phyloP scores from a whole-genome alignment of 2,888 invertebrate genomes.

The Alcis repandata region DNA sequence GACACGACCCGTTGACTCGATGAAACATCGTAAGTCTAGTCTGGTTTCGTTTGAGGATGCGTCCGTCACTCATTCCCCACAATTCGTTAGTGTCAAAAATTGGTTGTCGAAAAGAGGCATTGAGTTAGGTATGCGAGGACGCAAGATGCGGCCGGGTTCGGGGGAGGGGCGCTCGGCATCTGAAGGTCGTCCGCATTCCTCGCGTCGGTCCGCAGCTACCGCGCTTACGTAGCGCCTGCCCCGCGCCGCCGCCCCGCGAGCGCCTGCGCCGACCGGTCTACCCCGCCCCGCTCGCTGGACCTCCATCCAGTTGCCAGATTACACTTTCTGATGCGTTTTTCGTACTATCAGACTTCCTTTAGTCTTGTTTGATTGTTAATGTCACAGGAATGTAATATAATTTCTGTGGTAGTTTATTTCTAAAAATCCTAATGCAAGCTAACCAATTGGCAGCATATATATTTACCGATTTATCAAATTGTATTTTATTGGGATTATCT shows the following conservation, averaged over 20 bases:
- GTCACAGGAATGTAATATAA: too few relatives aligned
- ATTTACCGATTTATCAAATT: background rate
- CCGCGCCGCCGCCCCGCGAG: slow-evolving; percentile 52
- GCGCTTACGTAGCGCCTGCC: slow-evolving; percentile 86
- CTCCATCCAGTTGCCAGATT: slow-evolving; percentile 36
- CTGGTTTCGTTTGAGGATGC: background rate
- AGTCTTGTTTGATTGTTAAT: background rate
- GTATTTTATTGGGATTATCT: background rate
- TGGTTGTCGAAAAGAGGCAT: slow-evolving; percentile 83
- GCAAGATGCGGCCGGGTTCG: slow-evolving; percentile 83
- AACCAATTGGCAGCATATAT: background rate
- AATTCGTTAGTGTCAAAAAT: slow-evolving; percentile 80
- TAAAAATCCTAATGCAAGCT: too few relatives aligned
- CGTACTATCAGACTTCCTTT: slow-evolving; percentile 32
- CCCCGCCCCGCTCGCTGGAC: slow-evolving; percentile 58
- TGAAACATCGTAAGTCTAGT: background rate
- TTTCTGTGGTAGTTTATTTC: too few relatives aligned
- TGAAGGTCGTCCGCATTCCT: slow-evolving; percentile 87
- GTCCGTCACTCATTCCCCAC: slow-evolving; percentile 55
- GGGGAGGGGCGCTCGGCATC: slow-evolving; percentile 85
- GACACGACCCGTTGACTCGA: background rate
- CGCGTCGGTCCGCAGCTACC: slow-evolving; percentile 86
- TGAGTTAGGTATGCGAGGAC: slow-evolving; percentile 85
- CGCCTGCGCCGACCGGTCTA: slow-evolving; percentile 71
- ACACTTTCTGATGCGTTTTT: slow-evolving; percentile 34